Percentiles rank a stretch among this genome's conserved stretches.
Conservation (phyloP, 2,888 invertebrate genomes). For the Odontocerum albicorne region DNA sequence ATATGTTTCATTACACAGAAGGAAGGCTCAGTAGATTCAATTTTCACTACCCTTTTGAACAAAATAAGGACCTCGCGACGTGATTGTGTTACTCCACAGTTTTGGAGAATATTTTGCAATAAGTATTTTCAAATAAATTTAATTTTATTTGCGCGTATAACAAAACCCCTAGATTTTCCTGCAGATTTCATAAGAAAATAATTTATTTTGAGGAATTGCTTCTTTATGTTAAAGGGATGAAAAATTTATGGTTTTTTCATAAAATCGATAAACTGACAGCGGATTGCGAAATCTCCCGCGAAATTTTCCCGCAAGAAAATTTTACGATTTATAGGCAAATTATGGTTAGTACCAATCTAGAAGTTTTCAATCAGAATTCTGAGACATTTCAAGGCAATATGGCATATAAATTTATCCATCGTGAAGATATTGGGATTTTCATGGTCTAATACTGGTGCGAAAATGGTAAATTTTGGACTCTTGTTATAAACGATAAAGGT, state of each 20-base stretch:
- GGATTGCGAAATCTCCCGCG: background rate
- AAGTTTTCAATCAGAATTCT: constrained; percentile 37
- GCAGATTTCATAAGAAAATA: background rate
- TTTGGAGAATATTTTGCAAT: too few species aligned
- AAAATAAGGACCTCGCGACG: too few species aligned
- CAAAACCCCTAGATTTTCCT: background rate
- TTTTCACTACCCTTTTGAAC: too few species aligned
- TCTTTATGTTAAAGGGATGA: constrained; percentile 4
- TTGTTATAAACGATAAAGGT: too few species aligned
- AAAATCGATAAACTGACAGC: constrained; percentile 5
- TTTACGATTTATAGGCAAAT: constrained; percentile 33
- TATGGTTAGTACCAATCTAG: constrained; percentile 34
- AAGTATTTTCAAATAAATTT: too few species aligned
- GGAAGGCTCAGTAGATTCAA: too few species aligned
- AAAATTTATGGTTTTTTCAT: constrained; percentile 10
- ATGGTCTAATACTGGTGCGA: too few species aligned
- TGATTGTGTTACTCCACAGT: too few species aligned
- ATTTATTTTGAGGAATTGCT: background rate
- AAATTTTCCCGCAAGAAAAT: constrained; percentile 5
- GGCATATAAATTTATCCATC: background rate
- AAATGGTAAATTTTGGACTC: too few species aligned
- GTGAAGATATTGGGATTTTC: too few species aligned
- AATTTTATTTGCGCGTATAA: too few species aligned
- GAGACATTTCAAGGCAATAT: constrained; percentile 19
- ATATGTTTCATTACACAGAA: too few species aligned